phyloP scores from a whole-genome alignment of 2,888 invertebrate genomes.

The Noctua fimbriata region DNA sequence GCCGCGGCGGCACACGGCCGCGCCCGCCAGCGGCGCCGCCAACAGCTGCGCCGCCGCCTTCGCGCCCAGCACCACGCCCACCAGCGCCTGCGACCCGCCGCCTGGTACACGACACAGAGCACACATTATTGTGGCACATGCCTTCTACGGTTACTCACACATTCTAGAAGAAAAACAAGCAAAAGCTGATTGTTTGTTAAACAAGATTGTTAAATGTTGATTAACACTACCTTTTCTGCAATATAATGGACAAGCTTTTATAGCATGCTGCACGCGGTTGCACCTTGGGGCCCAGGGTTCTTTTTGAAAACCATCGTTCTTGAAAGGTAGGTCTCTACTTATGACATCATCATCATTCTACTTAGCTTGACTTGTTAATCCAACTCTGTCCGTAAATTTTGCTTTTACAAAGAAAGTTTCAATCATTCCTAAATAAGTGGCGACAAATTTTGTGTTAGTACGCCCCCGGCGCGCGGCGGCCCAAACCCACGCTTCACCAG shows the following conservation, averaged over 20 bases:
- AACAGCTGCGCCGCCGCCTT: constrained; percentile 83
- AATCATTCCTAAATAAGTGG: not conserved
- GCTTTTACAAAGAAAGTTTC: too few relatives aligned
- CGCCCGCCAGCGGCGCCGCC: constrained; percentile 79
- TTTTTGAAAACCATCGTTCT: too few relatives aligned
- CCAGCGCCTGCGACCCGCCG: constrained; percentile 75
- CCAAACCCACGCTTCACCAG: too few relatives aligned
- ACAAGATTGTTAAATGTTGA: not conserved
- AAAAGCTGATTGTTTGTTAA: not conserved
- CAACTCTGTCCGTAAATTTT: too few relatives aligned
- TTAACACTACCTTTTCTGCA: not conserved
- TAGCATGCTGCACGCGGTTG: not conserved
- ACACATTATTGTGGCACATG: not conserved
- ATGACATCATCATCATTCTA: too few relatives aligned
- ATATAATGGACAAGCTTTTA: not conserved
- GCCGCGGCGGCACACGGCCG: constrained; percentile 78
- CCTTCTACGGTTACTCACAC: not conserved
- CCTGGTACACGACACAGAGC: not conserved
- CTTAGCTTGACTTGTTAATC: too few relatives aligned
- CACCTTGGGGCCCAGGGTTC: not conserved
- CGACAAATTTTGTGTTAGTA: not conserved
- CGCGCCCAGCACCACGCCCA: constrained; percentile 83
- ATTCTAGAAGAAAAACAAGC: not conserved
- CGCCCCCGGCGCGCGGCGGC: too few relatives aligned
- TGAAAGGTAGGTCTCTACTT: too few relatives aligned